Conservation (phyloP, 30 jellyfish, hydroid and myxozoan species). For the Nemopilema nomurai region DNA sequence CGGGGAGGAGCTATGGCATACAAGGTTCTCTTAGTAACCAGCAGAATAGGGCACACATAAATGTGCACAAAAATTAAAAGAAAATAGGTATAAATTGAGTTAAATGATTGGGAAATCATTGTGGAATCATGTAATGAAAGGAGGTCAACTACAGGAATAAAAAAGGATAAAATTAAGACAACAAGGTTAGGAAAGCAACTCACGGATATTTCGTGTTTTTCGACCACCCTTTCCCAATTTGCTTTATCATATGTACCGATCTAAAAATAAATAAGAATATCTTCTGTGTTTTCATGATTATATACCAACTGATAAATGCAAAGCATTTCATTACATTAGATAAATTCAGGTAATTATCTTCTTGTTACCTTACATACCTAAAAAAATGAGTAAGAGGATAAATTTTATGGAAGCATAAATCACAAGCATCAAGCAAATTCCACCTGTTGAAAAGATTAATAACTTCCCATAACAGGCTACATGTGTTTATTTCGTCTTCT, state of each 20-base stretch:
- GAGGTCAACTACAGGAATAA: background rate
- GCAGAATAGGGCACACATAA: background rate
- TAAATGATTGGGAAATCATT: too few relatives aligned
- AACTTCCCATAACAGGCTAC: too few relatives aligned
- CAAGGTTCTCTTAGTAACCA: background rate
- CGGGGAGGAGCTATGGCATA: constrained; percentile 64
- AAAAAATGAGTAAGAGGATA: too few relatives aligned
- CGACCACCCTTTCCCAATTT: constrained; percentile 96
- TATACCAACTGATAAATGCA: too few relatives aligned
- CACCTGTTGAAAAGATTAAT: too few relatives aligned
- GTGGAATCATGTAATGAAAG: too few relatives aligned
- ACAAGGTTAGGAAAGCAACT: constrained; percentile 2
- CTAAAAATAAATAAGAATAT: constrained; percentile 67
- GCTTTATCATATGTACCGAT: constrained; percentile 99
- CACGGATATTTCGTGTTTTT: constrained; percentile 81
- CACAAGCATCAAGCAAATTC: too few relatives aligned
- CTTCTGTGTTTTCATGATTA: background rate
- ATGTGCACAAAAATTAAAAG: background rate
- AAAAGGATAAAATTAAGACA: background rate
- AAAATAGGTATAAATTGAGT: too few relatives aligned
- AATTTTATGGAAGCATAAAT: too few relatives aligned
- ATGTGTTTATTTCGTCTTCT: too few relatives aligned
- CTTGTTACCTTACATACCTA: too few relatives aligned
- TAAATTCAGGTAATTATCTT: too few relatives aligned
- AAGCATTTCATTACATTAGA: background rate